Percentiles rank a stretch among this genome's conserved stretches.
Conservation (phyloP, 2,113 vertebrate genomes). For the Oceanodroma tethys region DNA sequence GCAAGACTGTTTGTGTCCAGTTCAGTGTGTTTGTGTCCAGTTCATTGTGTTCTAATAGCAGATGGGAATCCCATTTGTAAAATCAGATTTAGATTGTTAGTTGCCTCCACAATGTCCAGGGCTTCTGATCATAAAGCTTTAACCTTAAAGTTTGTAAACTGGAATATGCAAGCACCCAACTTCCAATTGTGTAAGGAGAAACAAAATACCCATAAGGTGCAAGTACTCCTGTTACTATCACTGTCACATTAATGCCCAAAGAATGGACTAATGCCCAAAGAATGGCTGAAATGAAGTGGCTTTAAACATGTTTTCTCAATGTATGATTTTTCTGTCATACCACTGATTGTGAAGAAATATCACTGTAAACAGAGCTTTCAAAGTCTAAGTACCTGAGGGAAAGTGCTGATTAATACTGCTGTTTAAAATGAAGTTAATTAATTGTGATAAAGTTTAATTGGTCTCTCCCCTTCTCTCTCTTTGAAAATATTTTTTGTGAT, state of each 20-base stretch:
- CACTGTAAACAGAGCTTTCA: not conserved
- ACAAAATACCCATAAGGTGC: not conserved
- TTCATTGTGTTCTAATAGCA: not conserved
- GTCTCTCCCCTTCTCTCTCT: not conserved
- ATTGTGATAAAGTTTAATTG: constrained; percentile 13
- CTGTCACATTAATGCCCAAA: not conserved
- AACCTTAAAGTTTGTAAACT: not conserved
- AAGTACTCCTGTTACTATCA: not conserved
- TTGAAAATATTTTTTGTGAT: not conserved
- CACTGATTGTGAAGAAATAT: not conserved
- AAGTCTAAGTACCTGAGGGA: not conserved
- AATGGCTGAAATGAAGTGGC: not conserved
- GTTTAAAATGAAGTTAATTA: constrained; percentile 37
- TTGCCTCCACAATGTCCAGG: not conserved
- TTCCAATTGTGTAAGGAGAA: not conserved
- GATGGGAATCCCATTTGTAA: not conserved
- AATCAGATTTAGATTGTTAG: not conserved
- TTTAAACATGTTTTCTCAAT: not conserved
- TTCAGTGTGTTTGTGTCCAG: not conserved
- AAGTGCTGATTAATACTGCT: not conserved
- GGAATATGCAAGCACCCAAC: not conserved
- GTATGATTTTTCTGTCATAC: not conserved
- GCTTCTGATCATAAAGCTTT: not conserved
- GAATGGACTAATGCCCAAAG: not conserved
- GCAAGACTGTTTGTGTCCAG: not conserved